Base-by-base conservation (phyloP, 2,113 vertebrate genomes). In the Hypocryptadius cinnamomeus region DNA sequence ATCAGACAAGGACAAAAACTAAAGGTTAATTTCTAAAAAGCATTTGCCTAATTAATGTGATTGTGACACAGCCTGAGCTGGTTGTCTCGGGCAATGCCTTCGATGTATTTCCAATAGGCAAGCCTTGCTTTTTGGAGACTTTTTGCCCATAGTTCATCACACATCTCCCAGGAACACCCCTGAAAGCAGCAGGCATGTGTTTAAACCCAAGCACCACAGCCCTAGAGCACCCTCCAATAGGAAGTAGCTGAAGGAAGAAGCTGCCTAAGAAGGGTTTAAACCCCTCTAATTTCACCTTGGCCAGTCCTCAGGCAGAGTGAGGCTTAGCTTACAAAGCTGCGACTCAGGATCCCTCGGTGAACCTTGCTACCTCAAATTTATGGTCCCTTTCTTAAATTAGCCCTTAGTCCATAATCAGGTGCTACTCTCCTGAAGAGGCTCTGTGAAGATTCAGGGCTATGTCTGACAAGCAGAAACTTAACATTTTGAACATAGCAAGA, bases 31-130 rank as follows among this genome's bases (percentile, higher is more conserved):
- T 65, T 53, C 64, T 70, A 39, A 70, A 73, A 70, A 45, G 8
- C 25, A 27, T 64, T 71, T 78, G 25, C 25, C 9, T 37, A n/a
- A 51, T 69, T 42, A 47, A 51, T 3, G 4, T 1, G 3, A 60
- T 6, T n/a, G 35, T 50, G 68, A 60, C 27, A 33, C 16, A 64
- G 28, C 22, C 39, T 1, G 0, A 45, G 53, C 5, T 44, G 53
- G 39, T 5, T 70, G 31, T 14, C 24, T 44, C 50, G 35, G 40
- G 20, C 40, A 50, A 44, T 60, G 33, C 37, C 33, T 66, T 57
- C 0, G 0, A 11, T 27, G 16, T 3, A 12, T 30, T 65, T 77
- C 44, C 68, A 45, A 5, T 0, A 57, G 45, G 37, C 40, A 65
- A 66, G 19, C 13, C 6, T 53, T 23, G 59, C 9, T 47, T 83